phyloP scores from a whole-genome alignment of 1,140 invertebrate genomes.

The Drosophila subpulchrella region DNA sequence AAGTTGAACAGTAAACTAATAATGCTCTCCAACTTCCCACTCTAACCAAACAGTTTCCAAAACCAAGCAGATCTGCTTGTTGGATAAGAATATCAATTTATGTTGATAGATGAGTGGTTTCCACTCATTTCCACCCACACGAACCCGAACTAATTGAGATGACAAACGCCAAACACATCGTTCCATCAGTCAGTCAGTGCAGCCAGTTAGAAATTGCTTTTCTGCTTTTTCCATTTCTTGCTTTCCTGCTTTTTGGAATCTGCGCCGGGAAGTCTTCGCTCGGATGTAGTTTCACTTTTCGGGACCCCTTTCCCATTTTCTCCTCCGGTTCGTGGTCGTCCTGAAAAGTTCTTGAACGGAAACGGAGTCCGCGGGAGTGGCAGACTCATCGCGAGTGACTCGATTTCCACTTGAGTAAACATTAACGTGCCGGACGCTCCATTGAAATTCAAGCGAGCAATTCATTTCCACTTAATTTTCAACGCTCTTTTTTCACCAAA shows the following conservation, averaged over 20 bases:
- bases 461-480: conserved; percentile 83
- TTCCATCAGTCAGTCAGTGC: conserved; percentile 50
- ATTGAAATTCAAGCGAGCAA: conserved; percentile 83
- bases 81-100: conserved; percentile 46
- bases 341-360: conserved; percentile 49
- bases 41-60: not conserved
- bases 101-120: conserved; percentile 39
- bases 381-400: conserved; percentile 64
- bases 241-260: conserved; percentile 22
- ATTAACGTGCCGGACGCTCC: conserved; percentile 79
- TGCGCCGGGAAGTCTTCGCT: conserved; percentile 22
- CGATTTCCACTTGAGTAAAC: conserved; percentile 82
- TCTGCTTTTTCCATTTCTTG: conserved; percentile 32
- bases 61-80: conserved; percentile 15
- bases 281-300: conserved; percentile 17
- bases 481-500: conserved; percentile 53
- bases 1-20: not conserved
- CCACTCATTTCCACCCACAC: conserved; percentile 22
- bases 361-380: conserved; percentile 44
- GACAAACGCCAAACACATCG: conserved; percentile 55
- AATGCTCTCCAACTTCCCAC: not conserved
- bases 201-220: conserved; percentile 51
- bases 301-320: conserved; percentile 11
- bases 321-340: conserved; percentile 18
- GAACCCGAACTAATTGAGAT: conserved; percentile 45